A percentile compares a stretch with the other conserved stretches of the same genome.
Evolutionary conservation across 2,797 vertebrate species (phyloP).

Genomic region (Mus minutoides): DNA sequence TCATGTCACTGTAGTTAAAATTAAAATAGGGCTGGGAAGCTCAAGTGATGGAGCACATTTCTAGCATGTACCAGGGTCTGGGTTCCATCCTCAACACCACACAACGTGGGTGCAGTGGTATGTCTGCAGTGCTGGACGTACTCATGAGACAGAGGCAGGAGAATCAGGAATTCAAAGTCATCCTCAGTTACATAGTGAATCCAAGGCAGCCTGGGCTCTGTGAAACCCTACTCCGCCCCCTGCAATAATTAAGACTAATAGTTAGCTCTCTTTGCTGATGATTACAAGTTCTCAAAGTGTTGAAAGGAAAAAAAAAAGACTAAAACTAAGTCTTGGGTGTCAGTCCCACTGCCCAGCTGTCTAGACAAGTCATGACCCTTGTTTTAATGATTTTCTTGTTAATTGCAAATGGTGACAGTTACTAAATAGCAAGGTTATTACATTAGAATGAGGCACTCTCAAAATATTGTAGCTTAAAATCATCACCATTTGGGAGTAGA

Average conservation of each 20-base stretch:
- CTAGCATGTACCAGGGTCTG: background rate
- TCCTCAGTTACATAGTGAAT: background rate
- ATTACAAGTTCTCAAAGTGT: background rate
- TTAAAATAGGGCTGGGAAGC: background rate
- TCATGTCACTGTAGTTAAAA: constrained; percentile 4
- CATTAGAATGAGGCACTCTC: background rate
- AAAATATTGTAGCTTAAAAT: background rate
- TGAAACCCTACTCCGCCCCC: background rate
- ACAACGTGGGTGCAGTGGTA: too few species aligned
- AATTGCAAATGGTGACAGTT: background rate
- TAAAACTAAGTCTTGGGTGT: background rate
- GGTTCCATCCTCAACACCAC: background rate
- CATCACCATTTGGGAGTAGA: background rate
- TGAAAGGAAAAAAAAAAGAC: background rate
- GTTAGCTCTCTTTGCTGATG: background rate
- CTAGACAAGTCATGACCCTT: background rate
- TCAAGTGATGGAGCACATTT: background rate
- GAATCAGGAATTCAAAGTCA: background rate
- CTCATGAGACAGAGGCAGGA: background rate
- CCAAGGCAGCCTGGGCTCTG: background rate
- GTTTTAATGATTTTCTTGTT: background rate
- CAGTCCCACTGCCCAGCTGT: background rate
- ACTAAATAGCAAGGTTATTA: background rate
- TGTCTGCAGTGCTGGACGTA: background rate
- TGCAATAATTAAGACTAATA: background rate